Percentiles rank a stretch among this genome's conserved stretches.
These are phyloP conservation scores for Epirrhoe alternata DNA, from an alignment of 2,888 invertebrate species.

Conservation along the genomic window DNA sequence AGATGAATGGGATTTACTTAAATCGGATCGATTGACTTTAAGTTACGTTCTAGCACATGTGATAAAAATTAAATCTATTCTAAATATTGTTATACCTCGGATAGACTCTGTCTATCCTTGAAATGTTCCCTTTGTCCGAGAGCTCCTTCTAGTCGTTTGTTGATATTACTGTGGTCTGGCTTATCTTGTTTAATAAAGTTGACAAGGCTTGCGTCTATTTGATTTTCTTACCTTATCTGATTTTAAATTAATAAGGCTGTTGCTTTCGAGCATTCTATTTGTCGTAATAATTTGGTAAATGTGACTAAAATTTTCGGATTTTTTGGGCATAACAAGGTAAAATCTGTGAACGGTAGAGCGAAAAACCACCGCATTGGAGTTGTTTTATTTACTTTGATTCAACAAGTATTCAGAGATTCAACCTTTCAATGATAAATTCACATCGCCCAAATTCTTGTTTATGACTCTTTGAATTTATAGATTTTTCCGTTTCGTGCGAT, in stretches of 20 bases:
- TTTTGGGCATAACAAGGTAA: background rate
- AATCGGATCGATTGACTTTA: background rate
- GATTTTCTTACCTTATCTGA: slow-evolving; percentile 12
- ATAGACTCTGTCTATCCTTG: slow-evolving; percentile 8
- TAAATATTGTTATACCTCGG: background rate
- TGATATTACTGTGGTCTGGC: slow-evolving; percentile 22
- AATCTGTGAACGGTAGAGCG: background rate
- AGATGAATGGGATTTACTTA: background rate
- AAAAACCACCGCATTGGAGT: background rate
- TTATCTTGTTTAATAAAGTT: slow-evolving; percentile 27
- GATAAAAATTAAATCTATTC: background rate
- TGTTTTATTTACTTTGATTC: slow-evolving; percentile 1
- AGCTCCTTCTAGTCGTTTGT: slow-evolving; percentile 9
- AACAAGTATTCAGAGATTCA: background rate
- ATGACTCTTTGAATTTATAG: background rate
- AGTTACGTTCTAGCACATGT: background rate
- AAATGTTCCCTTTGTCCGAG: slow-evolving; percentile 6
- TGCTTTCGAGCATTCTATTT: background rate
- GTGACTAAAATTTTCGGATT: background rate
- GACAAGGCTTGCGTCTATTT: slow-evolving; percentile 21
- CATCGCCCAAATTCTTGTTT: background rate
- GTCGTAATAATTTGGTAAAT: background rate
- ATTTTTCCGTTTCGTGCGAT: slow-evolving; percentile 4
- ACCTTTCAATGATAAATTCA: background rate
- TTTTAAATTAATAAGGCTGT: background rate